Evolutionary conservation across 1,140 invertebrate genomes (phyloP), one percentile per base, ranked within the genome.

Genomic region (Pseudomyrmex concolor): DNA sequence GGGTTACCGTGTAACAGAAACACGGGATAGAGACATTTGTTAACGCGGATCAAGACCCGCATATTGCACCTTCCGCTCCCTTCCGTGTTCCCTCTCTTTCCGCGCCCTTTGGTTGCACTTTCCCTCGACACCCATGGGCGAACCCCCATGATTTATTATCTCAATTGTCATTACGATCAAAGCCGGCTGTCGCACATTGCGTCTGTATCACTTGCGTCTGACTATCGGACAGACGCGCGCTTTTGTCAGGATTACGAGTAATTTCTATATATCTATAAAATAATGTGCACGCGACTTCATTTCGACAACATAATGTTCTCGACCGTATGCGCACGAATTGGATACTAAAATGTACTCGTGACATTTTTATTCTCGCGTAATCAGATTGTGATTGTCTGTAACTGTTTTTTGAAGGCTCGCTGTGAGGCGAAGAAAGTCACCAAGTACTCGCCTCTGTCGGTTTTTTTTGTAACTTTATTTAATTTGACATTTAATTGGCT

Each of bases 11-110:
- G 45, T 82, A 66, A 85, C 67, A 54, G 86, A 81, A 88, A 86
- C 71, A 89, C 89, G 71, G 86, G 88, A 92, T 92, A 91, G 89
- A 91, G 90, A 91, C 90, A 91, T 92, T 92, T 92, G 91, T 92
- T 92, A 91, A 84, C 90, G 84, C 85, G 84, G 85, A 90, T 89
- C 86, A 87, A 70, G 51, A 74, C 78, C 83, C 87, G 87, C 78
- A 83, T 88, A 88, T 88, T 78, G 84, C 84, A 83, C 84, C 86
- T 84, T 85, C 83, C 55, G 43, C 48, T 71, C 83, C 88, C 86
- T 78, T 83, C 57, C 71, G 77, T 19, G 9, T 71, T 51, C n/a
- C 45, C n/a, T 62, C 51, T 10, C 72, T 59, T 43, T 59, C 59
- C 67, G 48, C 64, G 34, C 34, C 34, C 64, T 74, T 50, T 72